These are phyloP conservation scores for Haliclona indistincta DNA, from an alignment of 37 sponge, comb jelly and placozoan species.

Conservation along the genomic window DNA sequence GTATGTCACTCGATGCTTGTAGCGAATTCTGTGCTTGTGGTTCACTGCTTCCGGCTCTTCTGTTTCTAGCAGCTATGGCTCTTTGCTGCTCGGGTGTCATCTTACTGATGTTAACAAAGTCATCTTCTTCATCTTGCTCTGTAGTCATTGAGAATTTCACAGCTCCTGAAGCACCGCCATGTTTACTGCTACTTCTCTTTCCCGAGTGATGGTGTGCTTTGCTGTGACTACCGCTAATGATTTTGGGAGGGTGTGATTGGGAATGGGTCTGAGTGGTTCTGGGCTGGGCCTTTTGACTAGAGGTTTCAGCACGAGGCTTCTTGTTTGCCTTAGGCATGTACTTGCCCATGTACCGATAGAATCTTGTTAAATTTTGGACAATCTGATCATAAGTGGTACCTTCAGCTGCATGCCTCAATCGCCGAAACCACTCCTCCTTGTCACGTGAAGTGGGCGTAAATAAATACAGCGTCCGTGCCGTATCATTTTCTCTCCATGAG, in stretches of 20 bases:
- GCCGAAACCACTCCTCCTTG: constrained; percentile 83
- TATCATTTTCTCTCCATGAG: not conserved
- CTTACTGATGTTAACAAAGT: not conserved
- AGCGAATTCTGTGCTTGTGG: too few species aligned
- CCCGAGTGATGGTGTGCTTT: not conserved
- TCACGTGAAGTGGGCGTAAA: constrained; percentile 51
- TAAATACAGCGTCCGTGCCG: constrained; percentile 21
- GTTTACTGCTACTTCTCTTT: not conserved
- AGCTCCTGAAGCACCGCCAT: not conserved
- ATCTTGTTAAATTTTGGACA: constrained; percentile 15
- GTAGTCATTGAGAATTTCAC: not conserved
- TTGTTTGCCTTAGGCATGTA: constrained; percentile 37
- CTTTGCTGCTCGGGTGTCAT: not conserved
- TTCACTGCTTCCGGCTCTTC: not conserved
- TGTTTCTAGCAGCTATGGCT: not conserved
- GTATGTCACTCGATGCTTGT: not conserved
- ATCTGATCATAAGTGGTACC: constrained; percentile 15
- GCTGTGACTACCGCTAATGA: too few species aligned
- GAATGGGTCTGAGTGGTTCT: not conserved
- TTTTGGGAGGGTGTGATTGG: too few species aligned
- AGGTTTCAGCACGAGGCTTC: not conserved
- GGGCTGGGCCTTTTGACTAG: not conserved
- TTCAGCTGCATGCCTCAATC: constrained; percentile 37
- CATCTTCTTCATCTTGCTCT: not conserved
- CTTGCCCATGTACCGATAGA: constrained; percentile 47